Percentiles rank a stretch among this genome's conserved stretches.
Conservation (phyloP, 2,888 invertebrate species). For the Glyphotaelius pellucidus region DNA sequence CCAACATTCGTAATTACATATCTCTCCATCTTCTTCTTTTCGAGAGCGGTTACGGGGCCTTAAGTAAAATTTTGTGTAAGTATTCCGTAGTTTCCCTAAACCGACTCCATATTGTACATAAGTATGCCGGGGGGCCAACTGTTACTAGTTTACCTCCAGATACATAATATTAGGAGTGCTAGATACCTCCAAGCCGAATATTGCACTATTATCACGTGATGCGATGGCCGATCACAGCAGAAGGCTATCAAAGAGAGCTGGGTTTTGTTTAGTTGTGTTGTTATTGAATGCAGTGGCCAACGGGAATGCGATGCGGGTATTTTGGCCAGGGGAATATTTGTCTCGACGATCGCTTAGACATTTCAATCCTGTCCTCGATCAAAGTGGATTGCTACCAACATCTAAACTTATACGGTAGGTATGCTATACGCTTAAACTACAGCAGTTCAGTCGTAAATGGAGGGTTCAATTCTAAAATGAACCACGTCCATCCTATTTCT, state of each 20-base stretch:
- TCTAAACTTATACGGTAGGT: constrained; percentile 10
- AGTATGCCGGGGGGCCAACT: no score
- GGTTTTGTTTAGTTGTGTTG: constrained; percentile 24
- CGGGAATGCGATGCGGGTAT: constrained; percentile 22
- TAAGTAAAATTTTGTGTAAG: no score
- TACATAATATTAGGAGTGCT: background rate
- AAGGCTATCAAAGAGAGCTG: background rate
- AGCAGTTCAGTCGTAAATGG: constrained; percentile 2
- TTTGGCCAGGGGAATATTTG: constrained; percentile 47
- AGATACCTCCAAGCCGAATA: background rate
- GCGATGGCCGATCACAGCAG: background rate
- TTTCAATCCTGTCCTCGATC: constrained; percentile 58
- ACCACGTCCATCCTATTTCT: no score
- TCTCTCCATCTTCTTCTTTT: no score
- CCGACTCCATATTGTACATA: no score
- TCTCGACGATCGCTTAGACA: constrained; percentile 50
- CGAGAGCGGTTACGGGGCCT: no score
- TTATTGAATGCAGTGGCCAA: constrained; percentile 48
- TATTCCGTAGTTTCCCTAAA: no score
- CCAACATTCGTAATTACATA: no score
- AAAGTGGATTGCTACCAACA: constrained; percentile 39
- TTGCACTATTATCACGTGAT: background rate
- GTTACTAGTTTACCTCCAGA: background rate
- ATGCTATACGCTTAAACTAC: background rate
- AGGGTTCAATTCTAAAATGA: no score